phyloP scores from a whole-genome alignment of 2,113 vertebrate species.

The Neodontobutis hainanensis region DNA sequence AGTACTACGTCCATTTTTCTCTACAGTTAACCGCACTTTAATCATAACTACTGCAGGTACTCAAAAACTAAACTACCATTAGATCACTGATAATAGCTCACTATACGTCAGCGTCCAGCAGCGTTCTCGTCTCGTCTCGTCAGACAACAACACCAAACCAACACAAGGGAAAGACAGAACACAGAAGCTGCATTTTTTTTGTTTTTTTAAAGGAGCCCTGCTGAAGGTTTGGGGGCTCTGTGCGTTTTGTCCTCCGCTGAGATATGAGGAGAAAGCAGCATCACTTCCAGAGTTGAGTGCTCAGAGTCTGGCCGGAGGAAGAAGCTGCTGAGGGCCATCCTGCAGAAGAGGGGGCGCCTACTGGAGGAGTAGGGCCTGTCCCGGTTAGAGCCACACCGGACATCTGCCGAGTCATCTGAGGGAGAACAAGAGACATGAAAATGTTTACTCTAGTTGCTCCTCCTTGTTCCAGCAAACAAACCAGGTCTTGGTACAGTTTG shows the following conservation, averaged over 20 bases:
- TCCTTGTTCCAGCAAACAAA: too few species aligned
- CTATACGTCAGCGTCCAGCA: conserved; percentile 79
- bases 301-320: conserved; percentile 93
- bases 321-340: conserved; percentile 81
- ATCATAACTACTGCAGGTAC: conserved; percentile 83
- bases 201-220: conserved; percentile 16
- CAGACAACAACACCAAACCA: conserved; percentile 53
- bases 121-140: conserved; percentile 72
- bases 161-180: conserved; percentile 56
- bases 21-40: conserved; percentile 75
- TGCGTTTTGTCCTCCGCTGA: conserved; percentile 23
- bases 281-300: conserved; percentile 98
- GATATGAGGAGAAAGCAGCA: conserved; percentile 8
- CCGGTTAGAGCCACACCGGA: conserved; percentile 85
- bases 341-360: conserved; percentile 75
- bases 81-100: conserved; percentile 74
- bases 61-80: conserved; percentile 82
- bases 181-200: conserved; percentile 71
- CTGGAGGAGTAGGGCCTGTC: conserved; percentile 64
- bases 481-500: too few species aligned
- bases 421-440: conserved; percentile 16
- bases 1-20: too few species aligned
- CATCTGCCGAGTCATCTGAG: conserved; percentile 96
- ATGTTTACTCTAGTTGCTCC: too few species aligned
- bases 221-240: conserved; percentile 35